Evolutionary conservation across 2,113 vertebrate genomes (phyloP), one percentile per base, ranked within the genome.

Genomic region (Corythornis vintsioides): DNA sequence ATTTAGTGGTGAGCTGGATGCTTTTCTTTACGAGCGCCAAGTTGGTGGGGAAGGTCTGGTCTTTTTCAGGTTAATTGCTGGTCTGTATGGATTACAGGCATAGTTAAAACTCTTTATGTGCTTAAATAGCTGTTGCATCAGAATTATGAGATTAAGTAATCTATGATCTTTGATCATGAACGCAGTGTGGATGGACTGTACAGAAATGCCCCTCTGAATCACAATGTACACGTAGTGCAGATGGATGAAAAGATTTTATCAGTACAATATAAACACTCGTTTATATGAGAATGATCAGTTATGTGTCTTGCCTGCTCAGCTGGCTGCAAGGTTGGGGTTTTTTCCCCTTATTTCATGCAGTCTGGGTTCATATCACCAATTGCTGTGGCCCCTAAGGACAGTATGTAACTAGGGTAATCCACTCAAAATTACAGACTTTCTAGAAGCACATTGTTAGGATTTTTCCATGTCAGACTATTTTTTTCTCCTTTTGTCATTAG

Each of bases 161-260:
- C 29, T 80, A 9, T 0, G 1, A 7, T 40, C 31, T 25, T 38
- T 81, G 31, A 15, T 78, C 28, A 7, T 31, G 53, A 84, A 13
- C 43, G 5, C 10, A 29, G 9, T 38, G 13, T 33, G 43, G 59
- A 20, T 19, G 22, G 15, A 11, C 60, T 11, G 0, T 48, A 26
- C 13, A 48, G 16, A 76, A 88, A 43, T 35, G 17, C 29, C 4
- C 20, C 4, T 53, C 55, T 79, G 43, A 74, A 55, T 80, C 24
- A 33, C n/a, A 53, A 0, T 4, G 20, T 85, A 1, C 0, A 0
- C 6, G 3, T 45, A 55, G n/a, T 31, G 33, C 7, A 74, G 38
- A 7, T 33, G 9, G 55, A 45, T 48, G 21, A 60, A 31, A 85
- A 45, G 5, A 9, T 55, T 70, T 26, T 21, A n/a, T 45, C 17